phyloP scores from a whole-genome alignment of 1,140 invertebrate species.

The Sminthurinus signatus region DNA sequence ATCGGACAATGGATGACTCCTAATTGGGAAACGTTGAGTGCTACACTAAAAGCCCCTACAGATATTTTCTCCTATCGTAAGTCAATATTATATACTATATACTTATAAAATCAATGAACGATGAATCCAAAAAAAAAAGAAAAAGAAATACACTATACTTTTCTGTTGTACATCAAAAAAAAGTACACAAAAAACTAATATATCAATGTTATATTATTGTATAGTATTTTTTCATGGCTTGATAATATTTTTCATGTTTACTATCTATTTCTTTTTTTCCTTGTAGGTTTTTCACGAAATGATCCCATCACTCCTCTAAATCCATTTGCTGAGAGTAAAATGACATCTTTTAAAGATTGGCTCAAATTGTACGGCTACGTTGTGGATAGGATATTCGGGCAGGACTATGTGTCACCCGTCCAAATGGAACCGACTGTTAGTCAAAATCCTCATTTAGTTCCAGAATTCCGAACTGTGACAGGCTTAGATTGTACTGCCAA shows the following conservation, averaged over 20 bases:
- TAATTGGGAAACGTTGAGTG: conserved; percentile 76
- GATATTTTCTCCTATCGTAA: conserved; percentile 85
- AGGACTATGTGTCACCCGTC: conserved; percentile 56
- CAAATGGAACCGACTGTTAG: conserved; percentile 32
- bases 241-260: no score
- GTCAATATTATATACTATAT: no score
- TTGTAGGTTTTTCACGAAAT: conserved; percentile 87
- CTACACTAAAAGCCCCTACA: conserved; percentile 68
- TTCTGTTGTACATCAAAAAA: no score
- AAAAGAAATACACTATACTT: no score
- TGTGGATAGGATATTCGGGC: conserved; percentile 74
- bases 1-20: conserved; percentile 94
- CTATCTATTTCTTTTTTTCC: no score
- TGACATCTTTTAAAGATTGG: conserved; percentile 62
- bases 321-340: conserved; percentile 57
- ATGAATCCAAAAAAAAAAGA: no score
- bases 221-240: no score
- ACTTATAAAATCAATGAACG: no score
- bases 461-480: conserved; percentile 79
- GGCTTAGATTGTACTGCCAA: conserved; percentile 80
- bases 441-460: conserved; percentile 56
- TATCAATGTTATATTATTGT: no score
- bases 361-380: conserved; percentile 81
- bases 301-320: conserved; percentile 83
- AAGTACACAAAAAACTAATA: no score